Base-by-base conservation (phyloP, 2,797 vertebrate genomes). In the Myoxocephalus aenaeus region DNA sequence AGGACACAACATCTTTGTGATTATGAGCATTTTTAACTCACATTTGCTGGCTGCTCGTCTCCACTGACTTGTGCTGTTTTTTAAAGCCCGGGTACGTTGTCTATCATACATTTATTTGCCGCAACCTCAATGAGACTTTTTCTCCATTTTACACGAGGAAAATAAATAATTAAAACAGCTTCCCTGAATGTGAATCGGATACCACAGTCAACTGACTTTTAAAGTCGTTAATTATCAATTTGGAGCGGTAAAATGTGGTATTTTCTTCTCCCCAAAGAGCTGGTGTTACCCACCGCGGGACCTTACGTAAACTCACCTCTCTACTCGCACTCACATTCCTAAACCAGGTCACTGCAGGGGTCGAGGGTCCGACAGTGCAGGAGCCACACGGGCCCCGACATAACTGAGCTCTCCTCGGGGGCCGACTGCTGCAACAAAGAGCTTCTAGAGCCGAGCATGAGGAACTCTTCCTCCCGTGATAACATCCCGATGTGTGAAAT, bases 251-350 rank as follows among this genome's bases (percentile, higher is more conserved):
- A 67, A 34, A 58, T 22, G 12, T 61, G 15, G 18, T 40, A 2
- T 32, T 40, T 18, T 15, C 40, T 42, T 13, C 46, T 61, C 59
- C 59, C 65, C 51, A 50, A 66, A 66, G 61, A 7, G 56, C 10
- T 0, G 1, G 1, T 14, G 40, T 64, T 1, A 29, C 6, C 38
- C 65, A 59, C 54, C 0, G 1, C 5, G 81, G 65, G 81, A 83
- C 79, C 42, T 79, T 71, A 36, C 0, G 2, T 73, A 86, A 84
- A 79, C 84, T 77, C 84, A 63, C 57, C 77, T 83, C 74, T 75
- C 71, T 22, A 46, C 48, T 48, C 64, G 27, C 64, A 46, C 48
- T 48, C 64, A 22, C 64, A 87, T 86, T 87, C 83, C 87, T 77
- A 3, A 57, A 42, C 54, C 17, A 76, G 77, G 65, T 44, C 22